Percentiles rank a stretch among this genome's conserved stretches.
These are phyloP conservation scores for Camelus bactrianus DNA, from an alignment of 2,113 vertebrate species.

Conservation along the genomic window DNA sequence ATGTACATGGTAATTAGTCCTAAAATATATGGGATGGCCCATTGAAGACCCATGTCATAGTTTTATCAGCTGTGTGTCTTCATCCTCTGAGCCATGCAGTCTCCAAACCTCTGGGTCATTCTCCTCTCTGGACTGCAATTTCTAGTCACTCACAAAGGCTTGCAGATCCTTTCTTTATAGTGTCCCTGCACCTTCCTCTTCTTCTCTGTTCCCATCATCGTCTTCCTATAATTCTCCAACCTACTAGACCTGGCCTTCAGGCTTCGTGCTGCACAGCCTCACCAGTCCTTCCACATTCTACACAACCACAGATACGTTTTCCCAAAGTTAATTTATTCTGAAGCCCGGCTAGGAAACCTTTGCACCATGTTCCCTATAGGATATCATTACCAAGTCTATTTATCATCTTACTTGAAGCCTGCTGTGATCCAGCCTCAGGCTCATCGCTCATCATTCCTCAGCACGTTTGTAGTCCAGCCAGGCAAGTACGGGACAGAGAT, in stretches of 20 bases:
- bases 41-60: neutral
- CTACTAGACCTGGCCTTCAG: neutral
- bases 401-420: neutral
- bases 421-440: neutral
- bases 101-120: neutral
- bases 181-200: neutral
- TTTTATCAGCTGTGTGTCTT: neutral
- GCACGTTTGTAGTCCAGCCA: neutral
- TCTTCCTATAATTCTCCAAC: neutral
- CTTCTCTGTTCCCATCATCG: neutral
- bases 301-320: neutral
- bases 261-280: neutral
- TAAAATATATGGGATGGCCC: neutral
- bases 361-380: neutral
- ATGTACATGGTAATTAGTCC: neutral
- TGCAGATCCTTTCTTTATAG: neutral
- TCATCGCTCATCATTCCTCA: neutral
- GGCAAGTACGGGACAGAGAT: neutral
- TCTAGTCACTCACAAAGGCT: neutral
- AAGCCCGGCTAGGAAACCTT: neutral
- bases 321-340: neutral
- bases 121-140: neutral
- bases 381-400: neutral
- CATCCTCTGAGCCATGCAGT: neutral
- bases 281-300: neutral